Evolutionary conservation across 1,140 invertebrate species (phyloP).

Genomic region (Drosophila baimaii): DNA sequence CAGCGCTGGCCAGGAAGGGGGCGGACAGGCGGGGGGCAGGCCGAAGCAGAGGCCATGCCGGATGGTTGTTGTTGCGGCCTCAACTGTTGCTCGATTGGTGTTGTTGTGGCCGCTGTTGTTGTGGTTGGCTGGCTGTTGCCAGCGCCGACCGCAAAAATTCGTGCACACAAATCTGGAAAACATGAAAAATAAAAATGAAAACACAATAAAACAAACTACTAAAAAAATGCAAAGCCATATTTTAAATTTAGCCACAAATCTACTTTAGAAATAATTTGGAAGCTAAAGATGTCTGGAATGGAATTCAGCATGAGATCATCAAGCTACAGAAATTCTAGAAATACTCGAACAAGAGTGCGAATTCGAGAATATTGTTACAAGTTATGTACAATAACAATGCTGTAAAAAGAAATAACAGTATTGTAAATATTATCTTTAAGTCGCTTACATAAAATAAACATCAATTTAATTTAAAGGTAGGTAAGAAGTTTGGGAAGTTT

Average conservation of each 20-base stretch:
- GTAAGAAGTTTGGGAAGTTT: too few relatives aligned
- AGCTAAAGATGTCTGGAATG: neutral
- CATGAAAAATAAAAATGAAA: constrained; percentile 1
- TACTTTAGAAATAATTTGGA: constrained; percentile 1
- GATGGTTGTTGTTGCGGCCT: constrained; percentile 44
- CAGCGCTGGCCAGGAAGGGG: constrained; percentile 28
- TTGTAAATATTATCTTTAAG: too few relatives aligned
- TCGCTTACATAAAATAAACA: too few relatives aligned
- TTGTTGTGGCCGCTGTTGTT: constrained; percentile 59
- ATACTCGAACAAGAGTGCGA: neutral
- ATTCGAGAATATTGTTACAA: neutral
- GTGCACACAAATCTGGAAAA: constrained; percentile 6
- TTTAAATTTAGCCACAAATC: neutral
- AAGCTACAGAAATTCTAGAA: neutral
- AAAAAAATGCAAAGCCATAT: constrained; percentile 2
- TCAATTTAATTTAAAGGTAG: too few relatives aligned
- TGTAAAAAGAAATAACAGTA: too few relatives aligned
- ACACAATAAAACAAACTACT: constrained; percentile 1
- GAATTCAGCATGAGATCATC: neutral
- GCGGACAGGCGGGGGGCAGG: constrained; percentile 41
- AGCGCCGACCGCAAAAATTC: constrained; percentile 12
- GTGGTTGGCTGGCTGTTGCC: constrained; percentile 69
- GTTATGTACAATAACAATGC: too few relatives aligned
- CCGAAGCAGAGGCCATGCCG: constrained; percentile 41
- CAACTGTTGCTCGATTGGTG: constrained; percentile 50